These are phyloP conservation scores for Drosophila meridionalis DNA, from an alignment of 2,888 invertebrate genomes.

Conservation along the genomic window DNA sequence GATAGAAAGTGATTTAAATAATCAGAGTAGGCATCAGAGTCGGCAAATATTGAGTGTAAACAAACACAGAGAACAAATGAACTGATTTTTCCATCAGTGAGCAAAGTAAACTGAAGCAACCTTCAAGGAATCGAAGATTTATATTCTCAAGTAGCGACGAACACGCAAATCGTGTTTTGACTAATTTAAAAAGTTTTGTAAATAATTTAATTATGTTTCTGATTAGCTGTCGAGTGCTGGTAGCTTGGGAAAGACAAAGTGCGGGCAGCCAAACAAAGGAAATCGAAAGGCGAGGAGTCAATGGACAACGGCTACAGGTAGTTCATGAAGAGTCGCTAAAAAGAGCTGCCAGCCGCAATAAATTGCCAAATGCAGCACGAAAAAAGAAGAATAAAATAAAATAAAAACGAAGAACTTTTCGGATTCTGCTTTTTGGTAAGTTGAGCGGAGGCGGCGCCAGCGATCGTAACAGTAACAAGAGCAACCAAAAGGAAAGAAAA, in stretches of 20 bases:
- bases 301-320: slow-evolving; percentile 19
- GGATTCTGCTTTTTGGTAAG: slow-evolving; percentile 2
- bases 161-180: slow-evolving; percentile 2
- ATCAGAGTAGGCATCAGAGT: neutral
- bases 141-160: neutral
- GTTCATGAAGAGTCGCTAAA: neutral
- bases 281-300: slow-evolving; percentile 3
- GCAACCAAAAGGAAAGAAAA: slow-evolving; percentile 7
- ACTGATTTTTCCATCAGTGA: neutral
- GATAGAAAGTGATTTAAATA: neutral
- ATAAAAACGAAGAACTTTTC: neutral
- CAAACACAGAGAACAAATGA: neutral
- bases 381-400: neutral
- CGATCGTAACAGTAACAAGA: slow-evolving; percentile 57
- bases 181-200: neutral
- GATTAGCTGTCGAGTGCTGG: neutral
- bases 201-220: slow-evolving; percentile 10
- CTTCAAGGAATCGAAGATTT: neutral
- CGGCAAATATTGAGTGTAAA: neutral
- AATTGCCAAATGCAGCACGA: slow-evolving; percentile 6
- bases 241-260: slow-evolving; percentile 18
- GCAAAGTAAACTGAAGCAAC: neutral
- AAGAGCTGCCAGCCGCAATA: slow-evolving; percentile 3
- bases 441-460: slow-evolving; percentile 47
- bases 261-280: slow-evolving; percentile 15